phyloP scores from a whole-genome alignment of 2,113 vertebrate genomes.

The Vireo altiloquus region DNA sequence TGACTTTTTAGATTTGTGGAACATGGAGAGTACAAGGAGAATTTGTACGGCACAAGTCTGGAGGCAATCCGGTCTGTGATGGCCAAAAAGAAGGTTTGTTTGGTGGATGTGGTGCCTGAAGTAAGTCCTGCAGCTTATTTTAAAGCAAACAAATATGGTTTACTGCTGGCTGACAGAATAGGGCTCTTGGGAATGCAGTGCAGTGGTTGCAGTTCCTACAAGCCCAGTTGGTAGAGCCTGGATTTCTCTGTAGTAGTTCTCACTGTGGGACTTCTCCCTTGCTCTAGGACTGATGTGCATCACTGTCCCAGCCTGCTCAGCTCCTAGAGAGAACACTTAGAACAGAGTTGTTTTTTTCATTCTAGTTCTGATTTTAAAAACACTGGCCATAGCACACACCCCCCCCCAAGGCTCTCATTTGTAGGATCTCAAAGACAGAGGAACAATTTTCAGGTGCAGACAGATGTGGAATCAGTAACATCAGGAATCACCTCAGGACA shows the following conservation, averaged over 20 bases:
- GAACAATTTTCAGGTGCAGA: background rate
- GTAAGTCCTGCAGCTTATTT: constrained; percentile 71
- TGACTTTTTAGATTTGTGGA: constrained; percentile 85
- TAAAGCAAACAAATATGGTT: background rate
- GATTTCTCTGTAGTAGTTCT: background rate
- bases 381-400: background rate
- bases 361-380: background rate
- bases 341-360: background rate
- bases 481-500: background rate
- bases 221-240: background rate
- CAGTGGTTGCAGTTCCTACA: background rate
- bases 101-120: constrained; percentile 92
- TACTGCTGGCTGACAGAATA: background rate
- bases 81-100: constrained; percentile 86
- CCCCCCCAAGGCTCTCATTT: background rate
- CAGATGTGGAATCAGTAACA: background rate
- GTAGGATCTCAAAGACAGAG: background rate
- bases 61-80: constrained; percentile 85
- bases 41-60: constrained; percentile 90
- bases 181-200: background rate
- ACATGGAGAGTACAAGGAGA: constrained; percentile 91
- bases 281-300: background rate
- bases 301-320: background rate
- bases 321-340: background rate
- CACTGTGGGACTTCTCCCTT: background rate